phyloP scores from a whole-genome alignment of 2,888 invertebrate species.

The Halocaridina rubra region DNA sequence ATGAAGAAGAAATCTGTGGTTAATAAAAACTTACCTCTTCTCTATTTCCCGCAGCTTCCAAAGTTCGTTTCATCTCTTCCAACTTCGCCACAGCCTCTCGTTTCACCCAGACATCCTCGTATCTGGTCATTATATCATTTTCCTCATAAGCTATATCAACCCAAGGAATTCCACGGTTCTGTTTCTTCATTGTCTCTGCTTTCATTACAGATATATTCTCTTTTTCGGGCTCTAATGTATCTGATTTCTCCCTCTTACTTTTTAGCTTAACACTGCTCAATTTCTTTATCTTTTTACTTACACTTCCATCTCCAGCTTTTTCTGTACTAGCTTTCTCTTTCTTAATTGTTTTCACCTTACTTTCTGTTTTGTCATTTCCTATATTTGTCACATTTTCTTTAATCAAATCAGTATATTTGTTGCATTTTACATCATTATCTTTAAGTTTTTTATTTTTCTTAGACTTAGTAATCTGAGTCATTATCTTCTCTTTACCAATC shows the following conservation, averaged over 20 bases:
- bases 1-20: background rate
- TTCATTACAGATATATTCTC: background rate
- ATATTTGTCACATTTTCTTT: no score
- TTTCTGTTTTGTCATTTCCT: background rate
- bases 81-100: slow-evolving; percentile 33
- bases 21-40: no score
- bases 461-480: background rate
- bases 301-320: background rate
- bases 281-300: no score
- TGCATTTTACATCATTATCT: background rate
- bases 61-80: slow-evolving; percentile 27
- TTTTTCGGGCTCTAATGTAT: no score
- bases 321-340: background rate
- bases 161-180: slow-evolving; percentile 43
- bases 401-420: background rate
- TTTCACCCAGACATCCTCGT: slow-evolving; percentile 55
- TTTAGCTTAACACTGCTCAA: no score
- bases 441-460: background rate
- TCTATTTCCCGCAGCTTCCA: no score
- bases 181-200: slow-evolving; percentile 14
- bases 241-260: no score
- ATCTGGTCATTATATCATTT: slow-evolving; percentile 54
- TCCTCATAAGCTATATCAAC: slow-evolving; percentile 62
- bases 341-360: background rate
- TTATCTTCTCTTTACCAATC: background rate